Conservation (phyloP, 2,113 vertebrate genomes). For the Ariopsis seemanni region DNA sequence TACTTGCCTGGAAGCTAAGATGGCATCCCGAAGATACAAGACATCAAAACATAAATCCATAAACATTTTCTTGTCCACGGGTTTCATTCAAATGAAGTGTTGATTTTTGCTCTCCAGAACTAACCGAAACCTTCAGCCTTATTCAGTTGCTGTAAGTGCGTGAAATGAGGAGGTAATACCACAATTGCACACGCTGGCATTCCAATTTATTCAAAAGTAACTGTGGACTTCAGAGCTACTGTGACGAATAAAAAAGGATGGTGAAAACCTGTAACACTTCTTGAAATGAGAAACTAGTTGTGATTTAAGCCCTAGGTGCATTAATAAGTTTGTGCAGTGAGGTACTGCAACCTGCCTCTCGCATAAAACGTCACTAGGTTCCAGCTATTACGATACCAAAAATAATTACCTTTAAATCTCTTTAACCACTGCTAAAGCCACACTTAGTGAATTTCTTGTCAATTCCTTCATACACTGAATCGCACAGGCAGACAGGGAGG, state of each 20-base stretch:
- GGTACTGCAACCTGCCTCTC: background rate
- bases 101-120: background rate
- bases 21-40: background rate
- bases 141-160: background rate
- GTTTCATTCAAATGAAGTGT: background rate
- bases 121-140: background rate
- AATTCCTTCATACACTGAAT: background rate
- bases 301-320: background rate
- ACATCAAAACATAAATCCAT: background rate
- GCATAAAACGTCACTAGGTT: background rate
- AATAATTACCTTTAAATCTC: background rate
- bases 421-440: background rate
- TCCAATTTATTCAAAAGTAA: background rate
- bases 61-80: background rate
- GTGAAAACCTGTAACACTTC: background rate
- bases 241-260: background rate
- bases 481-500: background rate
- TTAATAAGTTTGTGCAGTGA: background rate
- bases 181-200: background rate
- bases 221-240: background rate
- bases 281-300: background rate
- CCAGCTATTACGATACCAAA: background rate
- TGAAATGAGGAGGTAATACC: background rate
- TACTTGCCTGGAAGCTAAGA: background rate
- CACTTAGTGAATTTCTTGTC: background rate